Conservation (phyloP, 2,113 vertebrate species). For the Halcyon malimbica region DNA sequence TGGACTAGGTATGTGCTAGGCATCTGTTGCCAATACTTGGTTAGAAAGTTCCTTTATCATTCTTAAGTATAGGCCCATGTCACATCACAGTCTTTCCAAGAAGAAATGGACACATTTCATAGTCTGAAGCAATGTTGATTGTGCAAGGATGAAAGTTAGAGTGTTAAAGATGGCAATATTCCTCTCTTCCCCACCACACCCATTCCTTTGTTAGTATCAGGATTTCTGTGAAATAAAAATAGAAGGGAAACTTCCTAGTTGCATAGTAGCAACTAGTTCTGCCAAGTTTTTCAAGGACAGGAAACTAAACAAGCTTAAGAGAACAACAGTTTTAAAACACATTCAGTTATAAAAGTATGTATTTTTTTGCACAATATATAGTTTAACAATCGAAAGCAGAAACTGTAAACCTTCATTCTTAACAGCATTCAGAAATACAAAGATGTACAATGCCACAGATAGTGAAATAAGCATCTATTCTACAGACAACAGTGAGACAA, state of each 20-base stretch:
- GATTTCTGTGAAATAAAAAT: conserved; percentile 21
- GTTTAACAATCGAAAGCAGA: conserved; percentile 56
- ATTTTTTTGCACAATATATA: conserved; percentile 56
- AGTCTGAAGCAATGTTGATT: not conserved
- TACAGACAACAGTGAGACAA: conserved; percentile 12
- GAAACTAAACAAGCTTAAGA: not conserved
- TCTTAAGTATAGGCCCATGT: not conserved
- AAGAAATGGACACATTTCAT: not conserved
- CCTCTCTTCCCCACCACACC: not conserved
- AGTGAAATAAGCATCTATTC: not conserved
- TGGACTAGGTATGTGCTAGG: not conserved
- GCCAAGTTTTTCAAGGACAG: conserved; percentile 54
- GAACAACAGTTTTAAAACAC: not conserved
- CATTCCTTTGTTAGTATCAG: not conserved
- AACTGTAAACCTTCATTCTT: conserved; percentile 51
- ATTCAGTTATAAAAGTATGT: conserved; percentile 49
- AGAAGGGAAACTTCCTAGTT: conserved; percentile 25
- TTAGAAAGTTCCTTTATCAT: not conserved
- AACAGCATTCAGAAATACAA: conserved; percentile 31
- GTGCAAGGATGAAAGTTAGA: not conserved
- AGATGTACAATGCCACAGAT: not conserved
- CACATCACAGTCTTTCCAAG: not conserved
- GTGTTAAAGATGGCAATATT: not conserved
- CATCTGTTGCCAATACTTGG: not conserved
- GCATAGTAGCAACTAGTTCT: not conserved